A percentile compares a stretch with the other conserved stretches of the same genome.
Evolutionary conservation across 2,113 vertebrate genomes (phyloP).

Genomic region (Atherinomorus stipes): DNA sequence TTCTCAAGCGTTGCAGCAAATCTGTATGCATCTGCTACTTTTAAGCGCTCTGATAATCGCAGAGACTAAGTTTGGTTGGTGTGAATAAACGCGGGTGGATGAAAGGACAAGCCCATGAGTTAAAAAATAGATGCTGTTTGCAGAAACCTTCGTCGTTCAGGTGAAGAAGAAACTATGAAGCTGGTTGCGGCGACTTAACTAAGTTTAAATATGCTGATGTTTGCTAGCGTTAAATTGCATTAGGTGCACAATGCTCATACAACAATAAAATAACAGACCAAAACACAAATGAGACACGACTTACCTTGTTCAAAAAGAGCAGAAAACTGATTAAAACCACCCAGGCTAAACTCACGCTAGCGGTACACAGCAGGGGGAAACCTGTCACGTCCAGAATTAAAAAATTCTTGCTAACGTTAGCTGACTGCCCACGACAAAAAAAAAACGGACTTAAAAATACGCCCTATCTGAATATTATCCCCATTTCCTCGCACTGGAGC

Average conservation of each 20-base stretch:
- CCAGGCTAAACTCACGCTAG: slow-evolving; percentile 15
- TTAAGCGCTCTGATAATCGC: neutral
- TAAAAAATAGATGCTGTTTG: slow-evolving; percentile 4
- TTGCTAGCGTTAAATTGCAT: neutral
- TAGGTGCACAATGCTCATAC: neutral
- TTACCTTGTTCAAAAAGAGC: slow-evolving; percentile 48
- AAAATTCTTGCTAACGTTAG: slow-evolving; percentile 49
- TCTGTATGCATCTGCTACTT: too few species aligned
- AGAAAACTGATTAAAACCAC: slow-evolving; percentile 9
- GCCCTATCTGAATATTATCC: slow-evolving; percentile 53
- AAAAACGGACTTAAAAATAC: slow-evolving; percentile 64
- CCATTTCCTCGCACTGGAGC: slow-evolving; percentile 24
- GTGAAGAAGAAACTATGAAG: slow-evolving; percentile 23
- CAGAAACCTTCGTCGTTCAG: slow-evolving; percentile 19
- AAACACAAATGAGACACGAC: neutral
- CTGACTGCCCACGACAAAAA: slow-evolving; percentile 47
- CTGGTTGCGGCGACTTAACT: slow-evolving; percentile 12
- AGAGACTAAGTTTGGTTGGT: neutral
- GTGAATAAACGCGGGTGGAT: slow-evolving; percentile 22
- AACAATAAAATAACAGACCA: neutral
- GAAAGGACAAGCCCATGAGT: slow-evolving; percentile 22
- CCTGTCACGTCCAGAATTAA: slow-evolving; percentile 27
- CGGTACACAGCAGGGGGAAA: slow-evolving; percentile 9
- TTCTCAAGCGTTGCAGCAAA: neutral
- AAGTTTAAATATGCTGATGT: slow-evolving; percentile 31